These are phyloP conservation scores for Musca domestica DNA, from an alignment of 1,140 invertebrate species.

Conservation along the genomic window DNA sequence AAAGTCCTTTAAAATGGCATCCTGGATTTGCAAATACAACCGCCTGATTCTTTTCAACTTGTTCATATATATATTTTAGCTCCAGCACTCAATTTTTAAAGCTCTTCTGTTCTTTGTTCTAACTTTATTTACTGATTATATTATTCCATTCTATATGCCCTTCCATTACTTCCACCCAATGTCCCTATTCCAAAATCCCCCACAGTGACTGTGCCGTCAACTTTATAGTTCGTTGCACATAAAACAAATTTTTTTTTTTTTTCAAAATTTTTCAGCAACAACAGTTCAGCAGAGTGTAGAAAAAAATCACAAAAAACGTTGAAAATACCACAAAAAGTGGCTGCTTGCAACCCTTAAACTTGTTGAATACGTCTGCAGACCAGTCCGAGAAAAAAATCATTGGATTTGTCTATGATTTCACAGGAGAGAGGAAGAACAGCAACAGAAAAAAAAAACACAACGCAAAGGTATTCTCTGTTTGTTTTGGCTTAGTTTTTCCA, in stretches of 20 bases:
- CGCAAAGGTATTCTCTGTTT: slow-evolving; percentile 40
- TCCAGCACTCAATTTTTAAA: too few relatives aligned
- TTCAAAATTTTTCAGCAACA: not conserved
- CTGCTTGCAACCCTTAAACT: slow-evolving; percentile 20
- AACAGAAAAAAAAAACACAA: not conserved
- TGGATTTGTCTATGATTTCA: not conserved
- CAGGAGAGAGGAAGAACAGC: slow-evolving; percentile 30
- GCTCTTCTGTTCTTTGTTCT: too few relatives aligned
- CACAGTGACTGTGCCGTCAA: not conserved
- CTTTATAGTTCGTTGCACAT: not conserved
- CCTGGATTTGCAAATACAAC: too few relatives aligned
- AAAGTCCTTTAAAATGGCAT: too few relatives aligned
- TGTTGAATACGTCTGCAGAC: slow-evolving; percentile 21
- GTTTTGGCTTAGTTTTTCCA: slow-evolving; percentile 26
- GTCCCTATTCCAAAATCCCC: too few relatives aligned
- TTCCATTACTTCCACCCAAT: too few relatives aligned
- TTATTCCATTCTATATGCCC: too few relatives aligned
- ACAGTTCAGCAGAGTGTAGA: not conserved
- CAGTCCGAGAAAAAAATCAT: slow-evolving; percentile 22
- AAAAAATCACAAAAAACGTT: not conserved
- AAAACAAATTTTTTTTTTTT: too few relatives aligned
- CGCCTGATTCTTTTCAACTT: too few relatives aligned
- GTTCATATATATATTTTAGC: too few relatives aligned
- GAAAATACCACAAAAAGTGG: slow-evolving; percentile 17
- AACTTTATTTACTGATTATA: too few relatives aligned